Evolutionary conservation across 2,113 vertebrate species (phyloP), one percentile per base, ranked within the genome.

Genomic region (Caranx ignobilis): DNA sequence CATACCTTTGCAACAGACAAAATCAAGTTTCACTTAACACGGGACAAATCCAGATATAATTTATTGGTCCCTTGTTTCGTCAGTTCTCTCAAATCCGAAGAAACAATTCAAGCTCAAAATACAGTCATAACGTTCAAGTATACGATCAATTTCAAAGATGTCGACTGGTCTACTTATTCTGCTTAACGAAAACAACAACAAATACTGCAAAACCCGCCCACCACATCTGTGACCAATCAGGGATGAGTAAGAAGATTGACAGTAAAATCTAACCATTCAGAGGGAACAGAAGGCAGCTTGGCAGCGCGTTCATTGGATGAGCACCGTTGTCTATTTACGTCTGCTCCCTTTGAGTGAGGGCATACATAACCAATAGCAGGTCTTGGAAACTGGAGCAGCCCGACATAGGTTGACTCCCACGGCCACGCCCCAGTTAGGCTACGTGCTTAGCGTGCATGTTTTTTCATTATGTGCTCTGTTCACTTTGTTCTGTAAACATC

Each of bases 111-210:
- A n/a, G 11, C 9, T 35, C 13, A 47, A 73, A 65, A 71, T 31
- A 11, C 12, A 37, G 0, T 11, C 43, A 82, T 75, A 41, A 48
- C 6, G 52, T 8, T 43, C 1, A 0, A 5, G 32, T 55, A 71
- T 26, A 19, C 3, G 8, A 7, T 41, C 5, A 31, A 56, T 70
- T 72, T 87, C 75, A 87, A 95, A 95, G 88, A 95, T 94, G 93
- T 94, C 94, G 88, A 90, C 92, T 71, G 62, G 16, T 57, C 74
- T 35, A 83, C 62, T 83, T 84, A 10, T 77, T 75, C 73, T 69
- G 73, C 54, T 52, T 31, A 41, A 85, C 82, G 68, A 91, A 89
- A 94, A 94, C 92, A 95, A 94, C 92, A 95, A 94, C 92, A 94
- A 92, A 92, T 7, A 2, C 32, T 11, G 12, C 26, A 34, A 56